phyloP scores from a whole-genome alignment of 1,140 invertebrate genomes.

The Microplitis demolitor region DNA sequence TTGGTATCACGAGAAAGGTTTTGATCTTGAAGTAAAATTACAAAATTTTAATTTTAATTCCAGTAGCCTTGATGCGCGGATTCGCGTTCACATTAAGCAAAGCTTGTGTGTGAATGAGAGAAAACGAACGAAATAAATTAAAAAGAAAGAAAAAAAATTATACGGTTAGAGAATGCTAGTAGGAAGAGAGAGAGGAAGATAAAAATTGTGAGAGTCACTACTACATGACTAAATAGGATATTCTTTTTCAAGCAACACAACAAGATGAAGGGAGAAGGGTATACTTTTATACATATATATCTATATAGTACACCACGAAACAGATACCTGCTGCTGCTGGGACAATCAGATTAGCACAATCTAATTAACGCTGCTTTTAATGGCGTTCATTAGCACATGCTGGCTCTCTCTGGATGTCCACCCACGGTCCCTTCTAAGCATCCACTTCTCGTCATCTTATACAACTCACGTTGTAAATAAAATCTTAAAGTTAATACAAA shows the following conservation, averaged over 20 bases:
- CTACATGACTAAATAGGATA: not conserved
- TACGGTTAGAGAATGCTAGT: not conserved
- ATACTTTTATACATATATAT: not conserved
- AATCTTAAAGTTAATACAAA: too few relatives aligned
- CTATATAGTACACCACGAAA: constrained; percentile 13
- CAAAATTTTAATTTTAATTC: too few relatives aligned
- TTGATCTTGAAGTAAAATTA: too few relatives aligned
- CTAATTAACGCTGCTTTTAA: constrained; percentile 63
- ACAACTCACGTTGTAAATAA: not conserved
- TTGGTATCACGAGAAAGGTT: too few relatives aligned
- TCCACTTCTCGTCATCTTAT: not conserved
- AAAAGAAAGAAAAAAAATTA: not conserved
- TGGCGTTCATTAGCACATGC: constrained; percentile 62
- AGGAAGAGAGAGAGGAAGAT: constrained; percentile 14
- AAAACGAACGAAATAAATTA: not conserved
- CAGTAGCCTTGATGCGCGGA: too few relatives aligned
- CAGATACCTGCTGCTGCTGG: constrained; percentile 28
- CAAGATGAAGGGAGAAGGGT: constrained; percentile 29
- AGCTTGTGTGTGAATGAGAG: constrained; percentile 5
- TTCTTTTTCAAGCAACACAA: constrained; percentile 4
- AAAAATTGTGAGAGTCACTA: constrained; percentile 23
- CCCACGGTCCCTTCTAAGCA: constrained; percentile 1
- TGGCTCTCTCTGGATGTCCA: constrained; percentile 31
- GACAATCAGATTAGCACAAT: constrained; percentile 58
- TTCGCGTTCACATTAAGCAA: too few relatives aligned